Conservation (phyloP, 2,113 vertebrate genomes). For the Melanotaenia duboulayi region DNA sequence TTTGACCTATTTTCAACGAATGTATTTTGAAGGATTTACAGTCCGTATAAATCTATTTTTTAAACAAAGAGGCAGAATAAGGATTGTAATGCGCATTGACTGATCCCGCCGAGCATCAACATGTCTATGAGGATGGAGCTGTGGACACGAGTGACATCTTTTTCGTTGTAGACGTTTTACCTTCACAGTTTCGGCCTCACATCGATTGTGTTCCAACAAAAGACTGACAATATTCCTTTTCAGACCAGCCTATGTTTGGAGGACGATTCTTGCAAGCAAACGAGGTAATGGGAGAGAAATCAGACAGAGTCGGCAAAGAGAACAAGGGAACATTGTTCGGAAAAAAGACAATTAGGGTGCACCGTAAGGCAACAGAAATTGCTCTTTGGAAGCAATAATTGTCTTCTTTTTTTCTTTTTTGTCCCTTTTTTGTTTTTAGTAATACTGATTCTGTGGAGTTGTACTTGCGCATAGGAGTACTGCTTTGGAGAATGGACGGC, state of each 20-base stretch:
- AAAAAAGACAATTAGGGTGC: slow-evolving; percentile 70
- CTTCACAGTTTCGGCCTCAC: slow-evolving; percentile 20
- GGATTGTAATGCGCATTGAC: slow-evolving; percentile 56
- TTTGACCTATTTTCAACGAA: slow-evolving; percentile 14
- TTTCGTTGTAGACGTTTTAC: slow-evolving; percentile 52
- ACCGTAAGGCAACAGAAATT: slow-evolving; percentile 55
- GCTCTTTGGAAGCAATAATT: slow-evolving; percentile 44
- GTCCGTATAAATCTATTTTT: slow-evolving; percentile 12
- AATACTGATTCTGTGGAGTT: slow-evolving; percentile 57
- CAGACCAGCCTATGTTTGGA: slow-evolving; percentile 32
- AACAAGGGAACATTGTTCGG: slow-evolving; percentile 79
- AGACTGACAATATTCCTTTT: slow-evolving; percentile 8
- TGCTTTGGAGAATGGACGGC: slow-evolving; percentile 31
- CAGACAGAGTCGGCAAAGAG: slow-evolving; percentile 57
- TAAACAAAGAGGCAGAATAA: slow-evolving; percentile 9
- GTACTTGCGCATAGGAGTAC: slow-evolving; percentile 36
- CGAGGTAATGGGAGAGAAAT: slow-evolving; percentile 79
- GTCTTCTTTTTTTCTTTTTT: neutral
- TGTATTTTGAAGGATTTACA: slow-evolving; percentile 68
- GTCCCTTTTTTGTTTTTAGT: neutral
- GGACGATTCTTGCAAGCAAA: slow-evolving; percentile 31
- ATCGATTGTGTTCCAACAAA: neutral
- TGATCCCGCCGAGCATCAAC: slow-evolving; percentile 60
- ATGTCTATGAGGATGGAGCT: slow-evolving; percentile 74
- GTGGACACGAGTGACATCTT: slow-evolving; percentile 65